phyloP scores from a whole-genome alignment of 2,113 vertebrate species.

The Rhizomys pruinosus region DNA sequence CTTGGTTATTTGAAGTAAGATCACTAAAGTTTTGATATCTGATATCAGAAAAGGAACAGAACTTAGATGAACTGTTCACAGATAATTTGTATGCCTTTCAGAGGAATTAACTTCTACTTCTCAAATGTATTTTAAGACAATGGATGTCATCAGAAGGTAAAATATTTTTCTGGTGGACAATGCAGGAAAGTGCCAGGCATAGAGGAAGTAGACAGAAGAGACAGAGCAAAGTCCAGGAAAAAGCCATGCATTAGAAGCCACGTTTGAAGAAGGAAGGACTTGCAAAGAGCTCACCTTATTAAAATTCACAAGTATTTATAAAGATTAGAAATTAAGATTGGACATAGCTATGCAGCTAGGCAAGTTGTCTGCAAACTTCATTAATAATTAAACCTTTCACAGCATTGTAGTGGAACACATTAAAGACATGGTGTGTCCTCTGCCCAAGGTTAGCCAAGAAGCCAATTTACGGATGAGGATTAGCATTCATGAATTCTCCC shows the following conservation, averaged over 20 bases:
- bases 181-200: not conserved
- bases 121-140: not conserved
- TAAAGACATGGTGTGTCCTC: slow-evolving; percentile 61
- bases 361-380: slow-evolving; percentile 59
- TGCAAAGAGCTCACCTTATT: slow-evolving; percentile 47
- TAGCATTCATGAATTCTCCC: slow-evolving; percentile 66
- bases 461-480: slow-evolving; percentile 35
- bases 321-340: slow-evolving; percentile 72
- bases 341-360: slow-evolving; percentile 37
- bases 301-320: slow-evolving; percentile 75
- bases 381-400: slow-evolving; percentile 71
- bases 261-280: slow-evolving; percentile 19
- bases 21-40: slow-evolving; percentile 15
- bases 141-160: not conserved
- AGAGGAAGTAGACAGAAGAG: not conserved
- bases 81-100: not conserved
- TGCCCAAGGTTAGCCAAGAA: slow-evolving; percentile 56
- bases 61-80: not conserved
- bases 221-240: not conserved
- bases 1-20: slow-evolving; percentile 31
- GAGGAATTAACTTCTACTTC: slow-evolving; percentile 36
- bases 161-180: not conserved
- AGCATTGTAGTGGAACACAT: slow-evolving; percentile 39
- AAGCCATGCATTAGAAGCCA: slow-evolving; percentile 14
- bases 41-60: slow-evolving; percentile 8